Evolutionary conservation across 2,888 invertebrate genomes (phyloP).

Genomic region (Macrophya annulata): DNA sequence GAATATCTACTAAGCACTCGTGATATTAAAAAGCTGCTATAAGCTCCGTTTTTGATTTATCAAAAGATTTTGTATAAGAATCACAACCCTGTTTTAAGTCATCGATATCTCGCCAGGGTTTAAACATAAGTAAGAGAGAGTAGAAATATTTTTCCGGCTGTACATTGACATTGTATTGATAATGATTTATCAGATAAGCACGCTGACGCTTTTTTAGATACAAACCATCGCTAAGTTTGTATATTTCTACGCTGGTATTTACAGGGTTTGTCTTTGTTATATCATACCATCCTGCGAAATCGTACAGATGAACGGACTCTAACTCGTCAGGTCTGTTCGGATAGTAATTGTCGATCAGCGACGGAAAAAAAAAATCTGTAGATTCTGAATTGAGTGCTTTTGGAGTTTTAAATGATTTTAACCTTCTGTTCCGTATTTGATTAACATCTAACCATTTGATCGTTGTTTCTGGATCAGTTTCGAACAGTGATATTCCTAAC

Average conservation of each 20-base stretch:
- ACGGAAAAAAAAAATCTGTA: conserved; percentile 57
- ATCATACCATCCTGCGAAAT: conserved; percentile 61
- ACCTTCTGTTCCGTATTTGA: conserved; percentile 46
- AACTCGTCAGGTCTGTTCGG: conserved; percentile 60
- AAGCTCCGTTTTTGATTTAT: conserved; percentile 56
- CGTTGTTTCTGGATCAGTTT: no score
- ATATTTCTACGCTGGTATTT: conserved; percentile 43
- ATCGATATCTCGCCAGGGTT: conserved; percentile 63
- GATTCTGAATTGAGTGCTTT: conserved; percentile 52
- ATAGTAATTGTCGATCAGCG: conserved; percentile 58
- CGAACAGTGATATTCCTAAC: no score
- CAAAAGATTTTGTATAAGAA: conserved; percentile 61
- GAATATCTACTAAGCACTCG: conserved; percentile 28
- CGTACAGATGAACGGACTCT: conserved; percentile 60
- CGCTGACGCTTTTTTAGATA: conserved; percentile 63
- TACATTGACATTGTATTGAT: conserved; percentile 62
- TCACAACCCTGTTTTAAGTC: conserved; percentile 58
- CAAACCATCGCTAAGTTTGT: conserved; percentile 54
- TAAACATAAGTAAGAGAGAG: conserved; percentile 64
- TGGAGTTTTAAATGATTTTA: conserved; percentile 37
- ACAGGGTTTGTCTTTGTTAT: conserved; percentile 44
- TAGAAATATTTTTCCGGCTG: conserved; percentile 66
- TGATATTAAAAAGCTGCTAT: conserved; percentile 60
- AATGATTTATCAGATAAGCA: conserved; percentile 66
- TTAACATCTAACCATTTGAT: conserved; percentile 68